Evolutionary conservation across 1,140 invertebrate species (phyloP).

Genomic region (Halyomorpha halys): DNA sequence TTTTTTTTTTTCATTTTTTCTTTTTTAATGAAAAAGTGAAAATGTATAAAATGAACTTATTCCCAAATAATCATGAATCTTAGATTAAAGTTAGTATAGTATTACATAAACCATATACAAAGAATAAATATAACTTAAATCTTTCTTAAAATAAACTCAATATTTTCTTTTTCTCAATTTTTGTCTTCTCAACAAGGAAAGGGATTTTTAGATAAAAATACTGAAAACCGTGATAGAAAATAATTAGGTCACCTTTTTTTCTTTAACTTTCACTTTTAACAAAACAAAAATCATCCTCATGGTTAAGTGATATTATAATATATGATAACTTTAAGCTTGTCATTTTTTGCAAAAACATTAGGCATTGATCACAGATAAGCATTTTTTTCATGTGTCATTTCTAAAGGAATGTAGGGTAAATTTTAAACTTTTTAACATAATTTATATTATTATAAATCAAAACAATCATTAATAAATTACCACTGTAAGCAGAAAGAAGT

Average conservation of each 20-base stretch:
- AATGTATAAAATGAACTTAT: slow-evolving; percentile 13
- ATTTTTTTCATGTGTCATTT: slow-evolving; percentile 19
- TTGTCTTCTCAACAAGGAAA: background rate
- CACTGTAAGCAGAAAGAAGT: slow-evolving; percentile 19
- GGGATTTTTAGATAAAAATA: background rate
- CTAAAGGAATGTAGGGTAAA: slow-evolving; percentile 21
- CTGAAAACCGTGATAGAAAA: background rate
- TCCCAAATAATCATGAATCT: slow-evolving; percentile 8
- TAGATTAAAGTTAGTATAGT: slow-evolving; percentile 14
- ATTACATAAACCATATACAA: slow-evolving; percentile 7
- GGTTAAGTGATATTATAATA: slow-evolving; percentile 10
- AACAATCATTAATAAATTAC: slow-evolving; percentile 14
- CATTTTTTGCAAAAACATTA: slow-evolving; percentile 14
- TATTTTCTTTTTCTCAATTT: background rate
- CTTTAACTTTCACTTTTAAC: background rate
- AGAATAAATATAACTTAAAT: slow-evolving; percentile 17
- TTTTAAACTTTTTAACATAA: background rate
- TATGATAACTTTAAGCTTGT: background rate
- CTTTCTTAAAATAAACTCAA: slow-evolving; percentile 1
- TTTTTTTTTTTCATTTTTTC: slow-evolving; percentile 1
- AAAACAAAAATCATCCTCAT: background rate
- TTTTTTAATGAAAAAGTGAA: slow-evolving; percentile 4
- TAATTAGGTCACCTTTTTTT: background rate
- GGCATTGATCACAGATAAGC: slow-evolving; percentile 19
- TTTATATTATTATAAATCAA: background rate